Base-by-base conservation (phyloP, 2,113 vertebrate genomes). In the Bambusicola thoracicus region DNA sequence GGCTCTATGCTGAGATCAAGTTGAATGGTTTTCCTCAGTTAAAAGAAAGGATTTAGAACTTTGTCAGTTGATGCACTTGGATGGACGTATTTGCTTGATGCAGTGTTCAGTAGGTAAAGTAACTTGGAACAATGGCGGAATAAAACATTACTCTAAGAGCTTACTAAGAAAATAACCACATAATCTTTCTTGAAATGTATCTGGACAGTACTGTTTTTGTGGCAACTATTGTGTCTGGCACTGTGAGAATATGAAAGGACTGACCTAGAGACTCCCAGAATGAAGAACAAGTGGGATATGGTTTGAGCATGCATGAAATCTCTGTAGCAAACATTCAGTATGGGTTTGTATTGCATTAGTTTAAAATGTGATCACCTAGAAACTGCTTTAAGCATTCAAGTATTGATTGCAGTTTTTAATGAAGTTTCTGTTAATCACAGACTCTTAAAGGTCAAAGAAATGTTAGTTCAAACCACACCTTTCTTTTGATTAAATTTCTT, bases 331-430 rank as follows among this genome's bases (percentile, higher is more conserved):
- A 10, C 12, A 11, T 59, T 83, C 30, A 13, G 48, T 40, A 25
- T 8, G 93, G 40, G 30, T 53, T 76, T 74, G 19, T 38, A 41
- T 65, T 90, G n/a, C 20, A 36, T 84, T 48, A 36, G 15, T 65
- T 85, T 66, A 62, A 91, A 75, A 85, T n/a, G 11, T 4, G 7
- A 30, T 68, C 6, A 3, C 24, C 63, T 69, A 83, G 79, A 91
- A 78, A 46, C 30, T 69, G 14, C 24, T 91, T 63, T 90, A 92
- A 74, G 9, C 41, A 40, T 85, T 85, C 55, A 59, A 27, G 15
- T 85, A 94, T 92, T 82, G 44, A 79, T 85, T 89, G 38, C 79
- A 38, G 48, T 84, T 85, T 80, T 91, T 93, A 94, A 93, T 91
- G n/a, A 96, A 73, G n/a, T 69, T 85, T 92, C 89, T 92, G 41